Evolutionary conservation across 2,797 vertebrate species (phyloP).

Genomic region (Sus cebifrons): DNA sequence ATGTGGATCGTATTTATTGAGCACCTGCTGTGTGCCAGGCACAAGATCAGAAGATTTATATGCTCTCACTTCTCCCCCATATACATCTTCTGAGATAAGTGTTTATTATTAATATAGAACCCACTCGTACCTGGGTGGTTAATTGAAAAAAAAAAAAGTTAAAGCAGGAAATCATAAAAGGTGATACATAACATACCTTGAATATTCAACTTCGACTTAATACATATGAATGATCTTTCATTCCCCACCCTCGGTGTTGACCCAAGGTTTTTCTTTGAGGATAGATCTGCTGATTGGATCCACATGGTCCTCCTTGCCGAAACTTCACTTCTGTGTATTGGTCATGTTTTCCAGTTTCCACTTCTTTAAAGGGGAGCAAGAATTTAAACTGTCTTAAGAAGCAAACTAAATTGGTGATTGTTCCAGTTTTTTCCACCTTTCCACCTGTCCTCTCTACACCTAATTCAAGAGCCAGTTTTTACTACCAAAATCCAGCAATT

Average conservation of each 20-base stretch:
- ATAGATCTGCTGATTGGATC: neutral
- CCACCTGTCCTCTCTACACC: neutral
- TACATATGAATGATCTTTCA: neutral
- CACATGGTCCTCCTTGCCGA: neutral
- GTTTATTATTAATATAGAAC: conserved; percentile 20
- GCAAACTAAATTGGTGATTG: neutral
- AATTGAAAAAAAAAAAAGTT: neutral
- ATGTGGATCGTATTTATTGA: neutral
- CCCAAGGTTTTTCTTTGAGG: neutral
- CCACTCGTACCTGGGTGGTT: neutral
- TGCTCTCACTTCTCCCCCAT: neutral
- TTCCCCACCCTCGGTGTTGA: neutral
- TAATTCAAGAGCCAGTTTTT: conserved; percentile 9
- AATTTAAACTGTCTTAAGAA: neutral
- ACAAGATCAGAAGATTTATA: neutral
- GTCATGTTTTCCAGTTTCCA: neutral
- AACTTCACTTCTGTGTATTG: neutral
- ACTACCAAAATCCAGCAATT: neutral
- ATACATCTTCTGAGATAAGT: neutral
- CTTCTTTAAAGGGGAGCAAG: neutral
- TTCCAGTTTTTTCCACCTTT: neutral
- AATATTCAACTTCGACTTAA: conserved; percentile 31
- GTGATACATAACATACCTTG: neutral
- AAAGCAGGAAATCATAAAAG: neutral
- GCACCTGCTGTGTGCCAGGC: neutral